A percentile compares a stretch with the other conserved stretches of the same genome.
Conservation (phyloP, 2,797 vertebrate genomes). For the Anguilla pacifica region DNA sequence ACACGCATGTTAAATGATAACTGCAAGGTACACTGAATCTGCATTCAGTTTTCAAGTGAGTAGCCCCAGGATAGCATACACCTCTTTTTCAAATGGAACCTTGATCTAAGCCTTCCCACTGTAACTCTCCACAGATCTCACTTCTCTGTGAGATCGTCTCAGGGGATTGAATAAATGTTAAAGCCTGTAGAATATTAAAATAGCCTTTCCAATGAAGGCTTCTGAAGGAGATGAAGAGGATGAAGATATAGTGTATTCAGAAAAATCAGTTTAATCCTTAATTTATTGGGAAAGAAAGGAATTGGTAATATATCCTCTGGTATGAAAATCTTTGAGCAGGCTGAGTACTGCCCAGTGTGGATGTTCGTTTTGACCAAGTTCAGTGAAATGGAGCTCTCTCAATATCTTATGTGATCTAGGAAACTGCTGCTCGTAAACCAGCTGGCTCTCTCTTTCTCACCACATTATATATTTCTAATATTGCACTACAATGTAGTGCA, state of each 20-base stretch:
- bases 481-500: neutral
- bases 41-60: neutral
- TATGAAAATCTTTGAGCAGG: neutral
- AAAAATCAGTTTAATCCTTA: neutral
- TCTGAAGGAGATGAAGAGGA: neutral
- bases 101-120: constrained; percentile 4
- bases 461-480: neutral
- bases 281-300: neutral
- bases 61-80: neutral
- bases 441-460: neutral
- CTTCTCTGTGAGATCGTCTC: neutral
- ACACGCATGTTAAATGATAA: constrained; percentile 17
- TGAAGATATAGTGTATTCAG: neutral
- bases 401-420: neutral
- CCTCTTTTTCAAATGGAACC: neutral
- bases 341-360: neutral
- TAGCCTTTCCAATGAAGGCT: neutral
- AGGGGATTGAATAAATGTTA: constrained; percentile 1
- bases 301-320: neutral
- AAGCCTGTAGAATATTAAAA: neutral
- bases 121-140: neutral
- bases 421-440: neutral
- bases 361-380: neutral
- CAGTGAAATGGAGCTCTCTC: neutral
- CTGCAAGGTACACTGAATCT: constrained; percentile 5